phyloP scores from a whole-genome alignment of 2,888 invertebrate genomes.

The Leptopilina syphax region DNA sequence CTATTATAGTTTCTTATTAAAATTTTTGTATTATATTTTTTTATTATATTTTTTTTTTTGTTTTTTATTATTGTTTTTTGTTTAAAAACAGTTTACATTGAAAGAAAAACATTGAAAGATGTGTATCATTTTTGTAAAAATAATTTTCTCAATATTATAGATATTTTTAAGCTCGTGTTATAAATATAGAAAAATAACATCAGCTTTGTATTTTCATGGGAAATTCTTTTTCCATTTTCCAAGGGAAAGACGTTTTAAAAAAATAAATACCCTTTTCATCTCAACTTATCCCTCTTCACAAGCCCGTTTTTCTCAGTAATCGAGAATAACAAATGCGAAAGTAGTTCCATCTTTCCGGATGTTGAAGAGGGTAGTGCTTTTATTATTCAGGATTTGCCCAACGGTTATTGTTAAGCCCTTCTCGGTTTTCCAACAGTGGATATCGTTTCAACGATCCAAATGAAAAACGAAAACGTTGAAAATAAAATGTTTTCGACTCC shows the following conservation, averaged over 20 bases:
- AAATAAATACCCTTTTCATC: constrained; percentile 7
- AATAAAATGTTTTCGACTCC: constrained; percentile 28
- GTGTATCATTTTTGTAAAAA: too few relatives aligned
- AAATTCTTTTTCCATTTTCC: neutral
- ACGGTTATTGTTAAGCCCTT: constrained; percentile 2
- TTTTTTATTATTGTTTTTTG: too few relatives aligned
- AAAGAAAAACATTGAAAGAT: too few relatives aligned
- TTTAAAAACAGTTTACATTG: too few relatives aligned
- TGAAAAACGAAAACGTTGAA: constrained; percentile 6
- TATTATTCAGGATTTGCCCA: constrained; percentile 12
- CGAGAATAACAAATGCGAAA: constrained; percentile 20
- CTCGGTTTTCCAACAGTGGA: neutral
- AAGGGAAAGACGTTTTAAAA: neutral
- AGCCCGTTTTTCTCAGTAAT: constrained; percentile 6
- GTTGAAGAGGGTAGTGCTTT: constrained; percentile 20
- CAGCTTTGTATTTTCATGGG: neutral
- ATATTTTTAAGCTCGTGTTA: too few relatives aligned
- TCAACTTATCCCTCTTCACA: constrained; percentile 1
- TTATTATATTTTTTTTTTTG: too few relatives aligned
- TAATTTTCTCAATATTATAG: too few relatives aligned
- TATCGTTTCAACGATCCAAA: constrained; percentile 34
- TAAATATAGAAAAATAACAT: too few relatives aligned
- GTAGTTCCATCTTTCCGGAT: constrained; percentile 9
- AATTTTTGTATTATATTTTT: too few relatives aligned
- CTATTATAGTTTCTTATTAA: too few relatives aligned